These are phyloP conservation scores for Cydia splendana DNA, from an alignment of 1,140 invertebrate genomes.

Conservation along the genomic window DNA sequence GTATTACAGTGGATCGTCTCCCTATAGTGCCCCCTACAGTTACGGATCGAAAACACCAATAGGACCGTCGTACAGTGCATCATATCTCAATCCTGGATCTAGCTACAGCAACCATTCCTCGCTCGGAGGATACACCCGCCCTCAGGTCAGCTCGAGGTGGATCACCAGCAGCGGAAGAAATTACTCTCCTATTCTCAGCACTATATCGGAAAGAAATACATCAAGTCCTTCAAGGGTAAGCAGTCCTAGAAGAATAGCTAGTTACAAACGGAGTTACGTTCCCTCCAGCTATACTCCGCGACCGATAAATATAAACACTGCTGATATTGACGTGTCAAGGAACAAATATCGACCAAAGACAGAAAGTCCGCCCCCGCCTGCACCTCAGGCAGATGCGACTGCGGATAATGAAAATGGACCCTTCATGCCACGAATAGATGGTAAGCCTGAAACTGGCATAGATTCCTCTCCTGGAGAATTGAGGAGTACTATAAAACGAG, in stretches of 20 bases:
- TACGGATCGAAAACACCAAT: conserved; percentile 62
- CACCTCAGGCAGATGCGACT: conserved; percentile 43
- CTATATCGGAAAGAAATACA: conserved; percentile 84
- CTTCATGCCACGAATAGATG: conserved; percentile 63
- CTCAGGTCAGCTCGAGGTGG: conserved; percentile 63
- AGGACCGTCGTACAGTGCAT: conserved; percentile 72
- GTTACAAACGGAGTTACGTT: conserved; percentile 59
- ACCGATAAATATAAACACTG: conserved; percentile 87
- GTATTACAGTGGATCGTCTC: conserved; percentile 78
- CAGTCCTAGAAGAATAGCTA: conserved; percentile 65
- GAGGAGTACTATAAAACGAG: conserved; percentile 83
- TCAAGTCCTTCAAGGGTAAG: conserved; percentile 68
- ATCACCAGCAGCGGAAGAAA: conserved; percentile 65
- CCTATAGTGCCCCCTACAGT: conserved; percentile 61
- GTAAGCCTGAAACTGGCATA: conserved; percentile 70
- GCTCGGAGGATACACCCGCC: conserved; percentile 70
- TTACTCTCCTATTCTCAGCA: conserved; percentile 87
- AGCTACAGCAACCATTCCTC: conserved; percentile 82
- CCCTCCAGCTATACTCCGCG: conserved; percentile 78
- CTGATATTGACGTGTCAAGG: conserved; percentile 89
- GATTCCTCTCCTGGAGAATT: conserved; percentile 64
- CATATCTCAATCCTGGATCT: conserved; percentile 74
- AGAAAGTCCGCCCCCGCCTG: conserved; percentile 37
- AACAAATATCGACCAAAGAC: conserved; percentile 79
- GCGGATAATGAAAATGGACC: conserved; percentile 53